Evolutionary conservation across 2,113 vertebrate genomes (phyloP).

Genomic region (Gila orcuttii): DNA sequence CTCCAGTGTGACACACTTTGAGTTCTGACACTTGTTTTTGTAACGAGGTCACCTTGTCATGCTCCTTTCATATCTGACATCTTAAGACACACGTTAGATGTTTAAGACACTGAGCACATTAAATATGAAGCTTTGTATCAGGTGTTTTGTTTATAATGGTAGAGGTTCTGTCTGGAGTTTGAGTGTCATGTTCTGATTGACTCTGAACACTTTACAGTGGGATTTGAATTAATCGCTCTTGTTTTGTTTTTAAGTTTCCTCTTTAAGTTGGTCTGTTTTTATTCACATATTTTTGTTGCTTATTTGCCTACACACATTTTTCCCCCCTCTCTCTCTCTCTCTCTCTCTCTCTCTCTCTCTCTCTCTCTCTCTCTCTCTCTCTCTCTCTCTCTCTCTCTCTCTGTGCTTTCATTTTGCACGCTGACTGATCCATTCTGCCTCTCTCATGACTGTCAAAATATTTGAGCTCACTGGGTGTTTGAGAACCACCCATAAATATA

Average conservation of each 20-base stretch:
- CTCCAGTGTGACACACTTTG: slow-evolving; percentile 36
- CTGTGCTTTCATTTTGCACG: slow-evolving; percentile 35
- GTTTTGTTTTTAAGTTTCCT: neutral
- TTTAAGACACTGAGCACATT: slow-evolving; percentile 27
- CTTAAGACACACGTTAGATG: slow-evolving; percentile 36
- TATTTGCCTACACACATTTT: neutral
- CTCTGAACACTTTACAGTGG: slow-evolving; percentile 25
- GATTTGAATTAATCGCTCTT: slow-evolving; percentile 8
- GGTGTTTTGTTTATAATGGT: slow-evolving; percentile 23
- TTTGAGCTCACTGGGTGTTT: slow-evolving; percentile 73
- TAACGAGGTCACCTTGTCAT: slow-evolving; percentile 39
- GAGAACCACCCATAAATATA: slow-evolving; percentile 64
- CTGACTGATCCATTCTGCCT: slow-evolving; percentile 71
- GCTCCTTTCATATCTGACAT: slow-evolving; percentile 32
- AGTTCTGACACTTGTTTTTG: slow-evolving; percentile 37
- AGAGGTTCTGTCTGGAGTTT: slow-evolving; percentile 28
- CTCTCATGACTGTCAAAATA: slow-evolving; percentile 76
- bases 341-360: neutral
- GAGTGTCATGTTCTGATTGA: slow-evolving; percentile 14
- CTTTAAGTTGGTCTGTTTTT: neutral
- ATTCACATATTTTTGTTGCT: slow-evolving; percentile 9
- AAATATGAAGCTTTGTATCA: slow-evolving; percentile 25
- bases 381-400: neutral
- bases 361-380: neutral
- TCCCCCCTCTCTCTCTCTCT: neutral